Evolutionary conservation across 35 echinoderm and acorn worm species (phyloP).

Genomic region (Diadema setosum): DNA sequence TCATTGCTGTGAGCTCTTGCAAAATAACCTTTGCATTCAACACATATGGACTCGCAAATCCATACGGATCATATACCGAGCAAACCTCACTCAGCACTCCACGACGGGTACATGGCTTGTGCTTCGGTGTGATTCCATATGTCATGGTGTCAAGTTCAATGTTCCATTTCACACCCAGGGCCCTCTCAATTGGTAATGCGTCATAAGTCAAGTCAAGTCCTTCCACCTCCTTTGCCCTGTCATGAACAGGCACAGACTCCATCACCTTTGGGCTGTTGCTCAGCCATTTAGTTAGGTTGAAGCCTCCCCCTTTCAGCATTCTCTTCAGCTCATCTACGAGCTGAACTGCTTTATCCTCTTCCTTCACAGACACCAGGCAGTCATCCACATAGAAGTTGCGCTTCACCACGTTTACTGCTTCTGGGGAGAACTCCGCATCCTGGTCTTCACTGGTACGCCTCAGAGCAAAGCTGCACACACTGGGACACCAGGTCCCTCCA

Average conservation of each 20-base stretch:
- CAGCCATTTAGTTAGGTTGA: conserved; percentile 62
- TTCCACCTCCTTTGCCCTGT: conserved; percentile 24
- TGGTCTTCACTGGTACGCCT: not conserved
- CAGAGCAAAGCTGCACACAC: not conserved
- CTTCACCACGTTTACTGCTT: not conserved
- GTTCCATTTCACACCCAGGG: not conserved
- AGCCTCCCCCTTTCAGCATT: conserved; percentile 23
- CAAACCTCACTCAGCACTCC: conserved; percentile 30
- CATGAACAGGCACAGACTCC: conserved; percentile 9
- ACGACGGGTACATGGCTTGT: not conserved
- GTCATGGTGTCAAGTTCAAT: not conserved
- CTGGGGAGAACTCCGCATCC: not conserved
- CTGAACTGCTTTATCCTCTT: not conserved
- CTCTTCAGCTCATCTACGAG: not conserved
- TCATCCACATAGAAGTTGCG: conserved; percentile 15
- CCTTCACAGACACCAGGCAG: conserved; percentile 9
- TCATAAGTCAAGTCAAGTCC: conserved; percentile 42
- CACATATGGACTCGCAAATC: conserved; percentile 3
- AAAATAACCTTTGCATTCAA: conserved; percentile 28
- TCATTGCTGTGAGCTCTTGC: conserved; percentile 30
- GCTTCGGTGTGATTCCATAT: not conserved
- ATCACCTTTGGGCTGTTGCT: conserved; percentile 34
- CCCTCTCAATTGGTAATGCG: conserved; percentile 38
- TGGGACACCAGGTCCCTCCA: conserved; percentile 21
- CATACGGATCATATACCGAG: conserved; percentile 44